Base-by-base conservation (phyloP, 2,888 invertebrate genomes). In the Standfussiana lucernea region DNA sequence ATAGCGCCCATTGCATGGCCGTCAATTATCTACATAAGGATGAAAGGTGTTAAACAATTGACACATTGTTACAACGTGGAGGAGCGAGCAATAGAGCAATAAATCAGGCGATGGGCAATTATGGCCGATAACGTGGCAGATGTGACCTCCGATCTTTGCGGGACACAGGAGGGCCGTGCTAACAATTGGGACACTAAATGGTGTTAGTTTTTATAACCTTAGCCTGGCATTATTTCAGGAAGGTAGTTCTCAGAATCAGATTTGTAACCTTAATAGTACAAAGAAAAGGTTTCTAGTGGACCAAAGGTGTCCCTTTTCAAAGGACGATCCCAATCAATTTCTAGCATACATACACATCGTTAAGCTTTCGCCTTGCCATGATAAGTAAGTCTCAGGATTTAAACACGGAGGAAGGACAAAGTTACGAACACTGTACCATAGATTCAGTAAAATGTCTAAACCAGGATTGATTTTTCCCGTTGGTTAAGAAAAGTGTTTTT, bases 101-200 rank as follows among this genome's bases (percentile, higher is more conserved):
- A 75, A 82, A 84, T 84, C 83, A 80, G 73, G 69, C 75, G 72
- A 73, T 84, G 72, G 75, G 35, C 70, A 79, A 76, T 82, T 87
- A 85, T 67, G 73, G 71, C 1, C 67, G 37, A 64, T 45, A 61
- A 42, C 28, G 37, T 15, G 47, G 42, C 75, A 65, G 45, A 21
- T 56, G 65, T 75, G 86, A 84, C 83, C 86, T 82, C 61, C 18
- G 69, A 83, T 24, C 75, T 77, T 35, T 65, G 56, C 7, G 13
- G 40, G 15, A 61, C 21, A 35, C 56, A 18, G 28, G 32, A 65
- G 24, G 42, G n/a, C 37, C 13, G 24, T 35, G 37, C 28, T 61
- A 35, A 28, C 37, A 76, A 82, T 79, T 82, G 35, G n/a, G 61
- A 32, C 5, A 21, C 3, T 64, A 21, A 66, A 32, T 42, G 1